Base-by-base conservation (phyloP, 2,113 vertebrate genomes). In the Takifugu flavidus region DNA sequence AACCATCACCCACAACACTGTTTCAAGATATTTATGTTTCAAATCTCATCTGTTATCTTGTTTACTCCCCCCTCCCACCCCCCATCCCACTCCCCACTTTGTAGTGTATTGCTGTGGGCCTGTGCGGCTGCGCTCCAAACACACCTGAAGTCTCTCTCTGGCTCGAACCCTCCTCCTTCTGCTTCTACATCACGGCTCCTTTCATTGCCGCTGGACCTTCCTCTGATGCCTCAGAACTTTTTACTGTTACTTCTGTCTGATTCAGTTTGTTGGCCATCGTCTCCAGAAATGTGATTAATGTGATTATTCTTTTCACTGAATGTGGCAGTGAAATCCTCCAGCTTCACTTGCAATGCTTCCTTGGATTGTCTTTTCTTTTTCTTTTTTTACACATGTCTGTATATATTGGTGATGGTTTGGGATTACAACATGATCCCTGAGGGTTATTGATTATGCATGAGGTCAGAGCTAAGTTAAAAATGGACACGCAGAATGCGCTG, bases 91-190 rank as follows among this genome's bases (percentile, higher is more conserved):
- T 13, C 15, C 78, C 83, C 74, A 15, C 80, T 89, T 65, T 90
- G 50, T 92, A 98, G 96, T 96, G 83, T 96, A 94, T 84, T 98
- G 96, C 92, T 98, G 95, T 85, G 93, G 94, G 42, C 94, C 95
- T 78, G 92, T 97, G 84, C 93, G 91, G 83, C 84, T 94, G 75
- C 93, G 90, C 47, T 80, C 90, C 89, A 94, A 91, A 89, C 91
- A 79, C 78, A 78, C 90, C 85, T 98, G 87, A 91, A 82, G 79
- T 64, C 61, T 62, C 52, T 67, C 45, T 71, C 52, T 78, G 73
- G 75, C 68, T 69, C 45, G 59, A 77, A 58, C 51, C 76, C 70
- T 70, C 66, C 63, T 49, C 15, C 70, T 47, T 76, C 63, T 72
- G 51, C 59, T 59, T 65, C 20, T 20, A 20, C 25, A 50, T 43